Evolutionary conservation across 2,113 vertebrate species (phyloP).

Genomic region (Cyanoramphus novaezelandiae): DNA sequence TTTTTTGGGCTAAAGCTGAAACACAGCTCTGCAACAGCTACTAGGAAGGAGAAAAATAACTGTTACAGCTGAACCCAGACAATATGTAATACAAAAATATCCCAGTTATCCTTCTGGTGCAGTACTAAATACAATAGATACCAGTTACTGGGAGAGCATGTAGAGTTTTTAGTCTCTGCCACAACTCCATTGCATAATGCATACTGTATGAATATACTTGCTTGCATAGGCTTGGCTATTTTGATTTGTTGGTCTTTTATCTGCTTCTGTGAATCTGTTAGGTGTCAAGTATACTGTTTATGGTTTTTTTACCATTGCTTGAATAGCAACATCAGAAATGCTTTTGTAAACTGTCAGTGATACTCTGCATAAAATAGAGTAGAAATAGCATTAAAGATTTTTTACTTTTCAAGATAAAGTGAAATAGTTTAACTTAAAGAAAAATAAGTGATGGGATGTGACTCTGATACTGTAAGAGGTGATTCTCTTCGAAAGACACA

Average conservation of each 20-base stretch:
- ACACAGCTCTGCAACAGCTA: not conserved
- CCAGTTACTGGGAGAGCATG: not conserved
- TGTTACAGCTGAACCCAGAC: not conserved
- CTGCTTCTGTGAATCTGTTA: not conserved
- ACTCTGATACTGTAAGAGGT: not conserved
- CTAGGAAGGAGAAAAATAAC: not conserved
- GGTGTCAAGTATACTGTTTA: not conserved
- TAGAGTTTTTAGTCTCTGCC: not conserved
- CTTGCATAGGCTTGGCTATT: not conserved
- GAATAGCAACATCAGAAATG: not conserved
- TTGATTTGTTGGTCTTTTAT: not conserved
- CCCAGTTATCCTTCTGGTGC: not conserved
- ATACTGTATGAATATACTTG: not conserved
- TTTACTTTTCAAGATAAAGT: not conserved
- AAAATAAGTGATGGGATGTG: not conserved
- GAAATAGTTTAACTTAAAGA: not conserved
- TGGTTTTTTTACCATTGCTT: not conserved
- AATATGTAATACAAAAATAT: not conserved
- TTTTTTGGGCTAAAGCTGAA: not conserved
- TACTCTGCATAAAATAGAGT: not conserved
- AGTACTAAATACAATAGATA: not conserved
- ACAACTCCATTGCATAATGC: not conserved
- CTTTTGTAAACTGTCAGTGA: not conserved
- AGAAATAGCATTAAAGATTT: not conserved
- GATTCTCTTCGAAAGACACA: not conserved